Evolutionary conservation across 1,140 invertebrate species (phyloP).

Genomic region (Nasonia longicornis): DNA sequence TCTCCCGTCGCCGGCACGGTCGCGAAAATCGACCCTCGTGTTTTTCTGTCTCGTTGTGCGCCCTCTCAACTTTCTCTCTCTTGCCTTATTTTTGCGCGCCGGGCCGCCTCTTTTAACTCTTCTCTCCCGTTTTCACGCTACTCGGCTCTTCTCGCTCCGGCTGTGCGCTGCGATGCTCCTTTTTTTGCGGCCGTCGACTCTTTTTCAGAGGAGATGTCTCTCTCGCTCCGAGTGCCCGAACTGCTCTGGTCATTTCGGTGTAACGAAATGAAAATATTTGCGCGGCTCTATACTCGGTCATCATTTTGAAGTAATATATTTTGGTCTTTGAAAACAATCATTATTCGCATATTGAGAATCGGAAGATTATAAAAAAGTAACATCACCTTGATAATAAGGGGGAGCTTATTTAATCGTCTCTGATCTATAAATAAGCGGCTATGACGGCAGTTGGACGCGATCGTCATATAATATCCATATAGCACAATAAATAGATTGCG

Average conservation of each 20-base stretch:
- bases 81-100: neutral
- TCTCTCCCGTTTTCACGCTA: neutral
- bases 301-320: too few species aligned
- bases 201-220: neutral
- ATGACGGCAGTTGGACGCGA: neutral
- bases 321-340: too few species aligned
- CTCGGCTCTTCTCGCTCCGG: neutral
- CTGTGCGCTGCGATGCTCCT: neutral
- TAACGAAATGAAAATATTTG: too few species aligned
- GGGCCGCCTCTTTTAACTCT: neutral
- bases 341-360: too few species aligned
- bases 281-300: too few species aligned
- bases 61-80: conserved; percentile 29
- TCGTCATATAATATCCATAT: neutral
- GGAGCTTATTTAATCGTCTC: neutral
- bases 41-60: conserved; percentile 24
- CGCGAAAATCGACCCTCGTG: conserved; percentile 28
- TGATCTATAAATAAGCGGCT: neutral
- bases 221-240: too few species aligned
- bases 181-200: neutral
- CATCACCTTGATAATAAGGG: too few species aligned
- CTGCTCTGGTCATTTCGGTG: too few species aligned
- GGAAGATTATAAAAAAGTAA: too few species aligned
- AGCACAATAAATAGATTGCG: neutral
- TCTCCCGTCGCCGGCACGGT: neutral